phyloP scores from a whole-genome alignment of 2,113 vertebrate genomes.

The Pionites leucogaster region DNA sequence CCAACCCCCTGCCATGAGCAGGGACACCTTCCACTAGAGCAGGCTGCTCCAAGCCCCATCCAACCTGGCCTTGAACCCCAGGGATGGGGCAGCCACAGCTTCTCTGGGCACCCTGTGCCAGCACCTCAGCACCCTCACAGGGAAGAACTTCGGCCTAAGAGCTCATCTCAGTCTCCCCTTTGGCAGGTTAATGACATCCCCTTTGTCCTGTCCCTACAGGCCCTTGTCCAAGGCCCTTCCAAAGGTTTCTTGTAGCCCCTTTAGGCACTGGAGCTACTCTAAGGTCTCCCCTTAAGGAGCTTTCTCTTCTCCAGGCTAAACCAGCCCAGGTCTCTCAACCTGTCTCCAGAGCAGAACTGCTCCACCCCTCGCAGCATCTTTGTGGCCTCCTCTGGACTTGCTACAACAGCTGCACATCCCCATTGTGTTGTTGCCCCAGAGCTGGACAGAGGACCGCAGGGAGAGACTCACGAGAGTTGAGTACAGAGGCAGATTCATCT shows the following conservation, averaged over 20 bases:
- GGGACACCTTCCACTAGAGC: neutral
- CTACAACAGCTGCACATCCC: neutral
- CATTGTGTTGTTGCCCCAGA: neutral
- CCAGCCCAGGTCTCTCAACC: neutral
- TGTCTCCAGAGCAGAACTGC: neutral
- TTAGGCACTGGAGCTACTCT: neutral
- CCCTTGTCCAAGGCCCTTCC: too few relatives aligned
- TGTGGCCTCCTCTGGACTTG: neutral
- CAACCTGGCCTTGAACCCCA: neutral
- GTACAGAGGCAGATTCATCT: neutral
- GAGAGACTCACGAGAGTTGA: neutral
- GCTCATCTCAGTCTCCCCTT: too few relatives aligned
- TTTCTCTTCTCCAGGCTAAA: neutral
- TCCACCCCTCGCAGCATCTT: neutral
- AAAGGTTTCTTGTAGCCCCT: too few relatives aligned
- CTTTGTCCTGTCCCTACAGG: too few relatives aligned
- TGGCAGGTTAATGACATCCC: too few relatives aligned
- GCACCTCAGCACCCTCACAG: too few relatives aligned
- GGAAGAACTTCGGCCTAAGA: too few relatives aligned
- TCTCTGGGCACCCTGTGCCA: too few relatives aligned
- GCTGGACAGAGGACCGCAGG: neutral
- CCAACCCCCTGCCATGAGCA: too few relatives aligned
- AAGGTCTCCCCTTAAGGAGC: neutral
- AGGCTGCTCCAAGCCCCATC: neutral
- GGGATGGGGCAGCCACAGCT: too few relatives aligned